phyloP scores from a whole-genome alignment of 2,888 invertebrate genomes.

The Diloba caeruleocephala region DNA sequence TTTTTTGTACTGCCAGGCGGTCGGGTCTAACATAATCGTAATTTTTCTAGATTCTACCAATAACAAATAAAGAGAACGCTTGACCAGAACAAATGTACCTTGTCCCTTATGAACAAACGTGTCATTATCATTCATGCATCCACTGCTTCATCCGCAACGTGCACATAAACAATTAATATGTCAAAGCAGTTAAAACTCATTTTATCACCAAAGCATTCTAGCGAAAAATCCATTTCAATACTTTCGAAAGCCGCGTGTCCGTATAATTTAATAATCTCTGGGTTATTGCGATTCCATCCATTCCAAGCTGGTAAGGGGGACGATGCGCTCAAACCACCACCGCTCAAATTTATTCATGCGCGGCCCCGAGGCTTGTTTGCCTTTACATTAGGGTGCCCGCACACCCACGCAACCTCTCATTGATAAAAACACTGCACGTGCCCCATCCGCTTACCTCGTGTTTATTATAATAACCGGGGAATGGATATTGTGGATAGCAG shows the following conservation, averaged over 20 bases:
- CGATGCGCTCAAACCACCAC: slow-evolving; percentile 68
- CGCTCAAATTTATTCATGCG: slow-evolving; percentile 79
- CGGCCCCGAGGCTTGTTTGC: slow-evolving; percentile 77
- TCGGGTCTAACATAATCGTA: no score
- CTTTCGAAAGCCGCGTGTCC: slow-evolving; percentile 67
- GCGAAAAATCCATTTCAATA: slow-evolving; percentile 64
- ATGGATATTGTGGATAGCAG: slow-evolving; percentile 42
- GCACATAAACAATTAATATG: slow-evolving; percentile 48
- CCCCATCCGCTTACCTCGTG: slow-evolving; percentile 81
- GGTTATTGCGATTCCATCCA: slow-evolving; percentile 80
- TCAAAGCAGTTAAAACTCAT: slow-evolving; percentile 54
- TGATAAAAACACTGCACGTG: slow-evolving; percentile 86
- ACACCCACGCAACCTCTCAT: slow-evolving; percentile 60
- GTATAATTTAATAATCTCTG: slow-evolving; percentile 86
- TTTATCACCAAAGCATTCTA: slow-evolving; percentile 56
- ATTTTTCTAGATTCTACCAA: no score
- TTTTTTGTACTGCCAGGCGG: no score
- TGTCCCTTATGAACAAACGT: no score
- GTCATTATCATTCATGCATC: no score
- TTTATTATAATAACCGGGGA: slow-evolving; percentile 77
- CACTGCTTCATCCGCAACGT: slow-evolving; percentile 9
- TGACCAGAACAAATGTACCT: no score
- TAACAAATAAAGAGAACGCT: no score
- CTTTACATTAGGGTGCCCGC: slow-evolving; percentile 72
- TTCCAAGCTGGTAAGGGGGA: slow-evolving; percentile 65